Base-by-base conservation (phyloP, 2,888 invertebrate species). In the Eubasilissa splendida region DNA sequence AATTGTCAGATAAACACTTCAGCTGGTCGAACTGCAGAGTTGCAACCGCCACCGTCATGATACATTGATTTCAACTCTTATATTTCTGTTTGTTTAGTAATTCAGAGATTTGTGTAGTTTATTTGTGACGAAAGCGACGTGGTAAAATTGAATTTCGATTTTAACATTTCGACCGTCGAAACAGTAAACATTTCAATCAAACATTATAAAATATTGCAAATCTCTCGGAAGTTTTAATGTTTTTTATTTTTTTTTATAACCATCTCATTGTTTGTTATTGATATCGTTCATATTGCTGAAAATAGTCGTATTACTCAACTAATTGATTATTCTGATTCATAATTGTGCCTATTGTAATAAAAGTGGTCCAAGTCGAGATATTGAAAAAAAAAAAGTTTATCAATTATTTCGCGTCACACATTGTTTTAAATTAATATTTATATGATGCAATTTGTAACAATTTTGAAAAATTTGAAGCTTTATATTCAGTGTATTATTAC, bases 181-280 rank as follows among this genome's bases (percentile, higher is more conserved):
- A 54, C 7, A 68, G 68, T 68, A 68, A 68, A 68, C 52, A 68
- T 68, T 68, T 68, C 14, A n/a, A 14, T 52, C 12, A 59, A 59
- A 59, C 59, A 12, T 1, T 59, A 0, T 0, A 22, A 22, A n/a
- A 10, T 14, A 59, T 53, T 3, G 53, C 42, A 68, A 53, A 68
- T 68, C 52, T 68, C 22, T 68, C 22, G 22, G 53, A 53, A 56
- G 71, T 50, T n/a, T 33, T 71, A 63, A 59, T 14, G 50, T 22
- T 22, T 22, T 71, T 31, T 71, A 59, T 74, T n/a, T 12, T 59
- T 59, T 74, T 74, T 59, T 74, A 74, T 74, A 74, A 74, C 74
- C 74, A 74, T 74, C 50, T 74, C 74, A 74, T 52, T 74, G 59
- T 74, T 58, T 74, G 59, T 58, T 74, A 42, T 74, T 14, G 52